A percentile compares a stretch with the other conserved stretches of the same genome.
These are phyloP conservation scores for Parasteatoda lunata DNA, from an alignment of 2,888 invertebrate species.

Conservation along the genomic window DNA sequence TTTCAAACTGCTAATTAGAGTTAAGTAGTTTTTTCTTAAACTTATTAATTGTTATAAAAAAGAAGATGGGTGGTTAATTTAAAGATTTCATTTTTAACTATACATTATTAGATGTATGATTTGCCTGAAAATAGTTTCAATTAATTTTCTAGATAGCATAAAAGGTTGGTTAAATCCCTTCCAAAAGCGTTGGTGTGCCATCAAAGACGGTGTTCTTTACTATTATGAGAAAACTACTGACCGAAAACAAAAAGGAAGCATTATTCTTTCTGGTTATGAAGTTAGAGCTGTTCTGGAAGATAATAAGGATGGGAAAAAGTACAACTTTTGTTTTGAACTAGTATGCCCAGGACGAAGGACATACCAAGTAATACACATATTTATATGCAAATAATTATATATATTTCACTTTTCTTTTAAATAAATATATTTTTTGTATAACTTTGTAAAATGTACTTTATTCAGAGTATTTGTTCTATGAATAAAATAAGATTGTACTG, in stretches of 20 bases:
- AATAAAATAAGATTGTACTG: too few species aligned
- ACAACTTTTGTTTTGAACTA: constrained; percentile 63
- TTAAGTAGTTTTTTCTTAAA: too few species aligned
- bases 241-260: constrained; percentile 57
- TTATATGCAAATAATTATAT: not conserved
- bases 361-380: constrained; percentile 53
- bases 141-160: constrained; percentile 51
- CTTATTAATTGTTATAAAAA: too few species aligned
- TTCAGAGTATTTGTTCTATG: too few species aligned
- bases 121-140: not conserved
- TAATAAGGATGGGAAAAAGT: constrained; percentile 54
- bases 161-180: constrained; percentile 67
- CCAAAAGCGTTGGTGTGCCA: constrained; percentile 67
- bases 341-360: constrained; percentile 67
- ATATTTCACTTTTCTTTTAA: too few species aligned
- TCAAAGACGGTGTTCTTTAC: constrained; percentile 65
- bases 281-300: constrained; percentile 50
- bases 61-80: too few species aligned
- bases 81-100: too few species aligned
- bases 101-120: too few species aligned
- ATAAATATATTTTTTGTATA: too few species aligned
- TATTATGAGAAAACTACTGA: constrained; percentile 66
- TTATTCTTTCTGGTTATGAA: constrained; percentile 64
- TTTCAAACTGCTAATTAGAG: too few species aligned
- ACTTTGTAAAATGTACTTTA: too few species aligned